Evolutionary conservation across 2,888 invertebrate species (phyloP).

Genomic region (Resseliella maxima): DNA sequence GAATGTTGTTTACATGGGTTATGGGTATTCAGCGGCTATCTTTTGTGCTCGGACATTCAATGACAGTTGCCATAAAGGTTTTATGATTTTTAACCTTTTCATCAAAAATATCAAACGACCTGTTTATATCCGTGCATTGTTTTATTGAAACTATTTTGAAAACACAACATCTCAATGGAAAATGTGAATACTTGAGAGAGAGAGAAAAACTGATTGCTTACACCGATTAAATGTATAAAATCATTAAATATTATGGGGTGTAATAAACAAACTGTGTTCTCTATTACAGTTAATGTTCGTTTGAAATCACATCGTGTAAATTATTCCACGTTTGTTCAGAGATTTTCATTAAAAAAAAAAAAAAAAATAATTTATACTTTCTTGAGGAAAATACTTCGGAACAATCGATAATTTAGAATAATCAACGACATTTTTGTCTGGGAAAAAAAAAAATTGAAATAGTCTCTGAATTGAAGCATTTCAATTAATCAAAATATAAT

Average conservation of each 20-base stretch:
- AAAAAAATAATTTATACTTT: too few species aligned
- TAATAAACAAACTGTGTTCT: too few species aligned
- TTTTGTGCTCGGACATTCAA: background rate
- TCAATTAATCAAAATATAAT: constrained; percentile 14
- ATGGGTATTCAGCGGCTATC: background rate
- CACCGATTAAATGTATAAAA: too few species aligned
- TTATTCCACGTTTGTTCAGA: too few species aligned
- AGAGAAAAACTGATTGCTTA: too few species aligned
- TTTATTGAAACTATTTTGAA: background rate
- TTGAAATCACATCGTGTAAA: too few species aligned
- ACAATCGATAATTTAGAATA: too few species aligned
- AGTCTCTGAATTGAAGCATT: background rate
- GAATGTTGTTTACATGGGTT: background rate
- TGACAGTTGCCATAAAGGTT: constrained; percentile 12
- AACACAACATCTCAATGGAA: background rate
- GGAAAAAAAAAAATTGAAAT: background rate
- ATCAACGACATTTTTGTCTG: background rate
- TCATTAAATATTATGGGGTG: too few species aligned
- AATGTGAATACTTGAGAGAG: too few species aligned
- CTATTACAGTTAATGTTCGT: too few species aligned
- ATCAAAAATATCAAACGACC: background rate
- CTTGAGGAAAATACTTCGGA: too few species aligned
- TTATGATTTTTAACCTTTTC: constrained; percentile 25
- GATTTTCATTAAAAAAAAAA: too few species aligned
- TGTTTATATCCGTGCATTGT: background rate